Evolutionary conservation across 2,797 vertebrate genomes (phyloP).

Genomic region (Ceryle rudis): DNA sequence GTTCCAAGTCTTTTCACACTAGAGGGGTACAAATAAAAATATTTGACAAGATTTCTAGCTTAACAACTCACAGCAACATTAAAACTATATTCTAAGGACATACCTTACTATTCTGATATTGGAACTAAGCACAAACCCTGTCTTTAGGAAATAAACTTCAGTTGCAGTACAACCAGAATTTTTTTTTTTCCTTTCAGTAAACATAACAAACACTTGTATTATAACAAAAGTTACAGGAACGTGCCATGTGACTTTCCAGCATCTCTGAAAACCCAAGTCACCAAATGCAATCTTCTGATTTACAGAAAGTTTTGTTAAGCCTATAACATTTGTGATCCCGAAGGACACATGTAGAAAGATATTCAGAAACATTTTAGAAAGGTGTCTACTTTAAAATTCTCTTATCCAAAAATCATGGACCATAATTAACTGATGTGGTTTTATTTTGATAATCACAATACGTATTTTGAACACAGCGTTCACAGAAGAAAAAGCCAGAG

Average conservation of each 20-base stretch:
- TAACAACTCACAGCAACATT: not conserved
- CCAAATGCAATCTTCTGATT: not conserved
- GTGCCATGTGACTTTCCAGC: not conserved
- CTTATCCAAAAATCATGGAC: not conserved
- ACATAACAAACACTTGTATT: not conserved
- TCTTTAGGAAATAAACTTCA: not conserved
- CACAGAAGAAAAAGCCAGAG: not conserved
- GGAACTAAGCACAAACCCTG: not conserved
- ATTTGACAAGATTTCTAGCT: constrained; percentile 41
- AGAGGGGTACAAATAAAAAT: constrained; percentile 68
- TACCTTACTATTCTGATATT: not conserved
- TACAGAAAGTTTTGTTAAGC: not conserved
- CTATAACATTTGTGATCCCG: not conserved
- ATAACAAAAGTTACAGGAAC: not conserved
- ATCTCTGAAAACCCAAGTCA: not conserved
- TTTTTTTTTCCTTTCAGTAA: not conserved
- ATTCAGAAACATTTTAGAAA: not conserved
- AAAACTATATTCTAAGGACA: not conserved
- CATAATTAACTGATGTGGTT: not conserved
- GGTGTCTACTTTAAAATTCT: not conserved
- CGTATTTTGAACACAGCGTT: not conserved
- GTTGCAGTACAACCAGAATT: not conserved
- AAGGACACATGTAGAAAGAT: not conserved
- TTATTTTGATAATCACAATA: not conserved
- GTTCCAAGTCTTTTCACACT: constrained; percentile 85